These are phyloP conservation scores for Rhinoderma darwinii DNA, from an alignment of 2,113 vertebrate genomes.

Conservation along the genomic window DNA sequence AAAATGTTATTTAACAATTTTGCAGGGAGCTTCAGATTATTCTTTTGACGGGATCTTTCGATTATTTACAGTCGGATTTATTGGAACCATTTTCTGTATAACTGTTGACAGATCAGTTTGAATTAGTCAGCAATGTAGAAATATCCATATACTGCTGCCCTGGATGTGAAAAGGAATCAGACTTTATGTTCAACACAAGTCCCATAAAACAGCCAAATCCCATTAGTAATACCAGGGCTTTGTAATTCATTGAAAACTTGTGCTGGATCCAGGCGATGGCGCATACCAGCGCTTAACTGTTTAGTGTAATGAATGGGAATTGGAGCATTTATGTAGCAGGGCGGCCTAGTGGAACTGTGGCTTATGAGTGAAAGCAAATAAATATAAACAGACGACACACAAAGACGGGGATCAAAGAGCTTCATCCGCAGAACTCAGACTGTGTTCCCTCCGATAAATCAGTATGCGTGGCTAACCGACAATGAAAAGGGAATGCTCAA, in stretches of 20 bases:
- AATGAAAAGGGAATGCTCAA: neutral
- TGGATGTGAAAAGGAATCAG: neutral
- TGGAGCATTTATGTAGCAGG: neutral
- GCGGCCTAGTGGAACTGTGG: neutral
- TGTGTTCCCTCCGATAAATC: neutral
- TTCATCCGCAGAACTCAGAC: neutral
- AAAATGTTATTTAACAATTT: neutral
- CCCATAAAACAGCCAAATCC: slow-evolving; percentile 35
- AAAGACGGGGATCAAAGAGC: slow-evolving; percentile 28
- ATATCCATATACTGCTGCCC: neutral
- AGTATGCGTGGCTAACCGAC: neutral
- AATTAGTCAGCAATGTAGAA: neutral
- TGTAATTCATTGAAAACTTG: slow-evolving; percentile 43
- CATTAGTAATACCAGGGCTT: slow-evolving; percentile 35
- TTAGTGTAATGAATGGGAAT: slow-evolving; percentile 19
- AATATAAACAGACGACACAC: neutral
- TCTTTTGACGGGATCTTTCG: neutral
- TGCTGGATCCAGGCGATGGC: slow-evolving; percentile 17
- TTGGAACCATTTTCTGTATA: neutral
- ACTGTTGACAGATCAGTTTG: neutral
- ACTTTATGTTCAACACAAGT: slow-evolving; percentile 39
- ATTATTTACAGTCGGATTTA: neutral
- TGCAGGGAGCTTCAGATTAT: neutral
- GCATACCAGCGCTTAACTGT: slow-evolving; percentile 34
- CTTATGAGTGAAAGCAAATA: slow-evolving; percentile 8